Conservation (phyloP, 1,140 invertebrate genomes). For the Leptinotarsa lineolata region DNA sequence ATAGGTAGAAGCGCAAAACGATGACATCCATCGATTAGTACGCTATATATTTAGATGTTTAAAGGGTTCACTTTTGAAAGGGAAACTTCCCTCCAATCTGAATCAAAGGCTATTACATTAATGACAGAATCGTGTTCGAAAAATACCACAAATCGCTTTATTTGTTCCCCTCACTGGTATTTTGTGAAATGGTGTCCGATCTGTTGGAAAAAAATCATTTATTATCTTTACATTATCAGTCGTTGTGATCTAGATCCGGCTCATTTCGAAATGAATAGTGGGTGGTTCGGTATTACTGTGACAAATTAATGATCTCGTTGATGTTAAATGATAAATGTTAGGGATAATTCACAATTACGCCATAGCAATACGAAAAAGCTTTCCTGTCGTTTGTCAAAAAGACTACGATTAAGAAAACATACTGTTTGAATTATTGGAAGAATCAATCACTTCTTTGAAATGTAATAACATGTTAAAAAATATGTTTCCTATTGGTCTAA, state of each 20-base stretch:
- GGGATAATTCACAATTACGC: too few species aligned
- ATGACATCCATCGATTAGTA: slow-evolving; percentile 22
- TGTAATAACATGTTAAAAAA: too few species aligned
- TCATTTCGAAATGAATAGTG: background rate
- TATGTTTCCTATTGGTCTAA: too few species aligned
- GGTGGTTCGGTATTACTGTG: too few species aligned
- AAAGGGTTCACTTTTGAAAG: slow-evolving; percentile 21
- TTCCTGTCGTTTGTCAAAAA: too few species aligned
- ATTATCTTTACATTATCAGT: background rate
- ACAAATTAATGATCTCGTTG: too few species aligned
- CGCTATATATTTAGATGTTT: slow-evolving; percentile 2
- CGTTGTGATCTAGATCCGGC: background rate
- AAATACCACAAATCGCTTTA: slow-evolving; percentile 25
- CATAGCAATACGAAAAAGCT: too few species aligned
- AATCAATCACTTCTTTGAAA: too few species aligned
- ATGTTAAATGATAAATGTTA: too few species aligned
- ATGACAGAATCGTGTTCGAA: slow-evolving; percentile 24
- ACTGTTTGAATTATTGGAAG: too few species aligned
- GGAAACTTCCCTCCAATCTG: slow-evolving; percentile 11
- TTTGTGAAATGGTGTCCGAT: background rate
- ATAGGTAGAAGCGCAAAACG: slow-evolving; percentile 9
- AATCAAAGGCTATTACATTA: slow-evolving; percentile 25
- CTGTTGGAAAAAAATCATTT: background rate
- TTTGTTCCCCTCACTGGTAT: slow-evolving; percentile 16
- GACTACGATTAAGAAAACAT: too few species aligned